These are phyloP conservation scores for Naja naja DNA, from an alignment of 2,113 vertebrate species.

Conservation along the genomic window DNA sequence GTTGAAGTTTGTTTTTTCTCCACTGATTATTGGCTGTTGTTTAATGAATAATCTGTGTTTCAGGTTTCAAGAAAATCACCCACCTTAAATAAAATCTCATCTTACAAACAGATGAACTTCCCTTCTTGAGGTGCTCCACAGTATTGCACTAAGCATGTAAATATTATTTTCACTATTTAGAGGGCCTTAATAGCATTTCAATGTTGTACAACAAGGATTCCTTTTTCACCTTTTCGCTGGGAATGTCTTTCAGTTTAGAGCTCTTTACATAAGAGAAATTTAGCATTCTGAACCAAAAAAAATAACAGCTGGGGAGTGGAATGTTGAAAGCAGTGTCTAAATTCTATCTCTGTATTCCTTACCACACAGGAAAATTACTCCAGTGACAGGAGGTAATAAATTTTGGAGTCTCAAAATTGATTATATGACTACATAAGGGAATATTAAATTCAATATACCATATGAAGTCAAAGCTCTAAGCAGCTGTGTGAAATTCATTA, in stretches of 20 bases:
- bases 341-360: not conserved
- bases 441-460: not conserved
- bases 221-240: not conserved
- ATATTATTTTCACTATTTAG: not conserved
- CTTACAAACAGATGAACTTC: not conserved
- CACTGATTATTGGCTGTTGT: not conserved
- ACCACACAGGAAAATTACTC: constrained; percentile 13
- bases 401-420: constrained; percentile 24
- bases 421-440: constrained; percentile 10
- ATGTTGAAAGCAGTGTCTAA: not conserved
- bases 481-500: not conserved
- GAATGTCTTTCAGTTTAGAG: not conserved
- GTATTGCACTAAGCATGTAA: not conserved
- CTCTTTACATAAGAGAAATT: not conserved
- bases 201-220: not conserved
- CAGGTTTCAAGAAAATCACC: not conserved
- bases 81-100: not conserved
- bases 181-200: not conserved
- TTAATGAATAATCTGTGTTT: not conserved
- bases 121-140: not conserved
- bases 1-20: not conserved
- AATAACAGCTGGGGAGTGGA: not conserved
- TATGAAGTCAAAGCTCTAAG: not conserved
- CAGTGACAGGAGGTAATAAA: not conserved
- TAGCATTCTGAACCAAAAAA: not conserved